Evolutionary conservation across 2,888 invertebrate genomes (phyloP), one percentile per base, ranked within the genome.

Genomic region (Candidula unifasciata): DNA sequence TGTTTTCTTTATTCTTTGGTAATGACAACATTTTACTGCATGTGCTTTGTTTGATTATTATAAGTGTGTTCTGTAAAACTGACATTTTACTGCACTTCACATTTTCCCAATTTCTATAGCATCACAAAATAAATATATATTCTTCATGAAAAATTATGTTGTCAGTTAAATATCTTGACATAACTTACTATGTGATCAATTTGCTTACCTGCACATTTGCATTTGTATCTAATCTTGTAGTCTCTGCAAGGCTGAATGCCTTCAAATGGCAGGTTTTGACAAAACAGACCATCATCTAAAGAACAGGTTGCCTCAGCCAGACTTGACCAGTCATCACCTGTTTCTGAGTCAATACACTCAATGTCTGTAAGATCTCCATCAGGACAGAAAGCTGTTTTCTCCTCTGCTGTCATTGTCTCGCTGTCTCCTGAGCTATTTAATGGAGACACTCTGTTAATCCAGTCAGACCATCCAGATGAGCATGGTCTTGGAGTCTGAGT

Each of bases 271-370:
- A 68, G 13, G 44, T 79, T 79, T 35, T 21, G 27, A 79, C 79
- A 78, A 10, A 24, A 18, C 1, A 79, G 94, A 0, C 97, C 97
- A 21, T 95, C 94, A 88, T 96, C 95, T 85, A 97, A 91, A 68
- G 90, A 89, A 87, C 93, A 93, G 13, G 84, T 84, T 13, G 87
- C 87, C 1, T 89, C 87, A 71, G 92, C 91, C 21, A 89, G 88
- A 33, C 90, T 89, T 10, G 88, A 87, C 69, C 85, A 88, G 66
- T 88, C 88, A 24, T 90, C 88, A 2, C 89, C 89, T 10, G 88
- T 89, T 74, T 89, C 87, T 2, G 87, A 87, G 27, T 90, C 89
- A 66, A 87, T 83, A 88, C 93, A 93, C 84, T 92, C 91, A 37
- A 92, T 90, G 35, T 90, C 89, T 2, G 87, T 89, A 13, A 93